Evolutionary conservation across 2,113 vertebrate genomes (phyloP).

Genomic region (Thermophis baileyi): DNA sequence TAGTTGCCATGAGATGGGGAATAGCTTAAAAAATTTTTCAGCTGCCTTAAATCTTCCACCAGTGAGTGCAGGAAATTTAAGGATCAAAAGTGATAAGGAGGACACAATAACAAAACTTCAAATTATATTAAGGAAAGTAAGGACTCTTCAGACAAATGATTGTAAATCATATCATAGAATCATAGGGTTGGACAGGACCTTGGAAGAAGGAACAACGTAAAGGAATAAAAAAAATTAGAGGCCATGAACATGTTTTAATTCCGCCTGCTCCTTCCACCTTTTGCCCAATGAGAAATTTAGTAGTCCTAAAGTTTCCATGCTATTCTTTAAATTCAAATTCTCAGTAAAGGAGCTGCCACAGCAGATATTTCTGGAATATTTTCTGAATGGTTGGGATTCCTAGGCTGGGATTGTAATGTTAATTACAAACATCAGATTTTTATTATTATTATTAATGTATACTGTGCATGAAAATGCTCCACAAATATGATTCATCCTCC

Average conservation of each 20-base stretch:
- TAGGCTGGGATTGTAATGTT: not conserved
- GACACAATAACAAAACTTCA: not conserved
- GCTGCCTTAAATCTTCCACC: not conserved
- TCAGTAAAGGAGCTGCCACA: not conserved
- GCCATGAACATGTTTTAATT: not conserved
- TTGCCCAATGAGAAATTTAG: not conserved
- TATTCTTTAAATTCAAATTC: not conserved
- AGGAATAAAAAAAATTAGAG: not conserved
- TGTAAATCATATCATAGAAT: not conserved
- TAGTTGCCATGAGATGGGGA: not conserved
- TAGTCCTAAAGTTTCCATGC: not conserved
- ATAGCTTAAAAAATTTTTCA: not conserved
- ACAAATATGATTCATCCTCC: not conserved
- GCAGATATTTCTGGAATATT: not conserved
- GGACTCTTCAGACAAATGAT: not conserved
- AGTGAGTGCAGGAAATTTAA: not conserved
- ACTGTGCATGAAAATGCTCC: not conserved
- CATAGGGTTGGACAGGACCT: not conserved
- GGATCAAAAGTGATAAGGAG: not conserved
- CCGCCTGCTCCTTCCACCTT: not conserved
- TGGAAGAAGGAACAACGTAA: not conserved
- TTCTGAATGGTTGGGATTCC: not conserved
- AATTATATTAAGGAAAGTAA: not conserved
- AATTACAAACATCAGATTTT: not conserved
- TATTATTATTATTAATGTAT: not conserved